Percentiles rank a stretch among this genome's conserved stretches.
Conservation (phyloP, 1,140 invertebrate genomes). For the Drosophila seguyi region DNA sequence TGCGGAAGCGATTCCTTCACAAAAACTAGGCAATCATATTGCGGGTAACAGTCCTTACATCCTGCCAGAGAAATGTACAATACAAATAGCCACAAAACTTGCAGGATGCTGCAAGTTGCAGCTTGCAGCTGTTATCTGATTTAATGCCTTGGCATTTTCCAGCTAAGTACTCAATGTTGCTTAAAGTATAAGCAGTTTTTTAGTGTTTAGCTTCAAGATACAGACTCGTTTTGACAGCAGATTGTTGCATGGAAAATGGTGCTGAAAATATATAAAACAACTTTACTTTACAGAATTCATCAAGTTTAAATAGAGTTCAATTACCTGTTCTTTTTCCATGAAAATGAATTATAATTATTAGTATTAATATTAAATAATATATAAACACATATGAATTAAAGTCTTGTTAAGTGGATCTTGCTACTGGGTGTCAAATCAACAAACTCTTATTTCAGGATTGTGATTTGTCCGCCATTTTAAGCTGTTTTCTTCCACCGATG, state of each 20-base stretch:
- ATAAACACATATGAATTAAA: too few species aligned
- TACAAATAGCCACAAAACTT: not conserved
- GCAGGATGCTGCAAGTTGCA: not conserved
- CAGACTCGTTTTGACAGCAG: not conserved
- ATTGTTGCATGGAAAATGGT: too few species aligned
- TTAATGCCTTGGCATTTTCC: not conserved
- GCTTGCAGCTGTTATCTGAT: not conserved
- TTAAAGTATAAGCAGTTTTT: not conserved
- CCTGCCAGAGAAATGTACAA: not conserved
- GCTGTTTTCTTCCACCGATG: too few species aligned
- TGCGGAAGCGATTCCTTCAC: not conserved
- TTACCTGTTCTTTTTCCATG: too few species aligned
- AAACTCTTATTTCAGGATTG: too few species aligned
- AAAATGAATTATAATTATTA: too few species aligned
- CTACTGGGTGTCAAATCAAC: too few species aligned
- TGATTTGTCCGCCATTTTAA: too few species aligned
- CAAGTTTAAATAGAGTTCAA: too few species aligned
- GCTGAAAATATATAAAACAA: not conserved
- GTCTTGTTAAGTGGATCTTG: too few species aligned
- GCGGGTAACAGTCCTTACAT: not conserved
- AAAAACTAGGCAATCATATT: not conserved
- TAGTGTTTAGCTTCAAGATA: not conserved
- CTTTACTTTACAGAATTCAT: too few species aligned
- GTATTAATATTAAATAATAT: too few species aligned
- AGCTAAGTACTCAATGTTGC: not conserved